Percentiles rank a stretch among this genome's conserved stretches.
Evolutionary conservation across 2,888 invertebrate genomes (phyloP).

Genomic region (Anthophora plumipes): DNA sequence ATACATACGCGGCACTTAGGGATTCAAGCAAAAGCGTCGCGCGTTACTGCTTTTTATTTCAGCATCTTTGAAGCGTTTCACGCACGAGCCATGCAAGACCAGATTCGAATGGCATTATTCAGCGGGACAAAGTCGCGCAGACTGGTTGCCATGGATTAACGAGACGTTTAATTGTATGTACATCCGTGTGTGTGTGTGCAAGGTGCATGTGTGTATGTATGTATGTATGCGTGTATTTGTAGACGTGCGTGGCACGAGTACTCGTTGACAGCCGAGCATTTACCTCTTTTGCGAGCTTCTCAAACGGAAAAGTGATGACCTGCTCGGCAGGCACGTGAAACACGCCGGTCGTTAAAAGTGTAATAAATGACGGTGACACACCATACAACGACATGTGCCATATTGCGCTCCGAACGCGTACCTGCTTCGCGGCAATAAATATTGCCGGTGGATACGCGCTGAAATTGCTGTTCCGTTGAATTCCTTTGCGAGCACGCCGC

Average conservation of each 20-base stretch:
- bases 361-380: slow-evolving; percentile 54
- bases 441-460: slow-evolving; percentile 23
- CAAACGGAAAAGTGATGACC: slow-evolving; percentile 51
- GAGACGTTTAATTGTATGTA: slow-evolving; percentile 52
- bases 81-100: slow-evolving; percentile 31
- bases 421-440: slow-evolving; percentile 46
- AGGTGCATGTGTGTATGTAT: background rate
- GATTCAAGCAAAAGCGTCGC: slow-evolving; percentile 28
- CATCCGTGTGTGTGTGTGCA: background rate
- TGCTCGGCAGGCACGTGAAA: slow-evolving; percentile 16
- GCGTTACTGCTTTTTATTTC: slow-evolving; percentile 17
- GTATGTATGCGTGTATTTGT: background rate
- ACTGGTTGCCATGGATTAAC: slow-evolving; percentile 39
- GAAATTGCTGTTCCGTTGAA: slow-evolving; percentile 36
- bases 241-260: background rate
- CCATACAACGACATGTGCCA: slow-evolving; percentile 24
- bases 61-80: slow-evolving; percentile 37
- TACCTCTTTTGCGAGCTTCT: slow-evolving; percentile 49
- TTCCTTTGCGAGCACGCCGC: slow-evolving; percentile 10
- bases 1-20: no score
- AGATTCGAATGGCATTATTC: slow-evolving; percentile 55
- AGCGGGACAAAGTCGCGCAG: slow-evolving; percentile 30
- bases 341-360: slow-evolving; percentile 52
- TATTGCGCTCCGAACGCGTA: slow-evolving; percentile 37
- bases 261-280: slow-evolving; percentile 20